phyloP scores from a whole-genome alignment of 1,140 invertebrate genomes.

The Panulirus ornatus region DNA sequence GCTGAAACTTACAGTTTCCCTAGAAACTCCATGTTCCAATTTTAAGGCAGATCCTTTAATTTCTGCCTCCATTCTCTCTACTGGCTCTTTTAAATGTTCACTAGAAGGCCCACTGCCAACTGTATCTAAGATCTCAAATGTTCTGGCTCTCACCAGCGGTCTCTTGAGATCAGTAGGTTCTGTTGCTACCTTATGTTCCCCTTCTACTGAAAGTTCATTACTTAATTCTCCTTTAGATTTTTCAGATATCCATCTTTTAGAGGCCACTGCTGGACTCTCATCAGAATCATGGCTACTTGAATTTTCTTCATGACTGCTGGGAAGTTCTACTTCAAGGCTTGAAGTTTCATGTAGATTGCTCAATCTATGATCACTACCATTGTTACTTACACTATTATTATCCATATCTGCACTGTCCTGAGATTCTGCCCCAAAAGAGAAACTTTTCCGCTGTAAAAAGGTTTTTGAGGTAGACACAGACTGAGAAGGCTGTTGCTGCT shows the following conservation, averaged over 20 bases:
- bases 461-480: conserved; percentile 38
- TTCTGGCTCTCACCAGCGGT: conserved; percentile 67
- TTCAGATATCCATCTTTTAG: conserved; percentile 14
- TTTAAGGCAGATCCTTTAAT: background rate
- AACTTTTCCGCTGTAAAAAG: conserved; percentile 47
- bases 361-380: conserved; percentile 58
- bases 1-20: background rate
- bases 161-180: conserved; percentile 27
- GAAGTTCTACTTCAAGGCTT: conserved; percentile 70
- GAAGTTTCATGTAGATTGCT: conserved; percentile 70
- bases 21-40: background rate
- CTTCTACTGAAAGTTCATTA: conserved; percentile 8
- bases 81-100: background rate
- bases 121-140: conserved; percentile 64
- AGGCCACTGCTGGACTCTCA: conserved; percentile 29
- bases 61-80: background rate
- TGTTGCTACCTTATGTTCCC: background rate
- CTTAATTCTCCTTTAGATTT: background rate
- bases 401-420: conserved; percentile 52
- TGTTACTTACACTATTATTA: conserved; percentile 51
- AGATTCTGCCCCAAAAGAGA: conserved; percentile 64
- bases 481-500: conserved; percentile 28
- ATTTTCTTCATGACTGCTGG: conserved; percentile 71
- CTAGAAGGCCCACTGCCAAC: conserved; percentile 22
- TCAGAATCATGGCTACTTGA: conserved; percentile 70